These are phyloP conservation scores for Malurus melanocephalus DNA, from an alignment of 2,113 vertebrate genomes.

Conservation along the genomic window DNA sequence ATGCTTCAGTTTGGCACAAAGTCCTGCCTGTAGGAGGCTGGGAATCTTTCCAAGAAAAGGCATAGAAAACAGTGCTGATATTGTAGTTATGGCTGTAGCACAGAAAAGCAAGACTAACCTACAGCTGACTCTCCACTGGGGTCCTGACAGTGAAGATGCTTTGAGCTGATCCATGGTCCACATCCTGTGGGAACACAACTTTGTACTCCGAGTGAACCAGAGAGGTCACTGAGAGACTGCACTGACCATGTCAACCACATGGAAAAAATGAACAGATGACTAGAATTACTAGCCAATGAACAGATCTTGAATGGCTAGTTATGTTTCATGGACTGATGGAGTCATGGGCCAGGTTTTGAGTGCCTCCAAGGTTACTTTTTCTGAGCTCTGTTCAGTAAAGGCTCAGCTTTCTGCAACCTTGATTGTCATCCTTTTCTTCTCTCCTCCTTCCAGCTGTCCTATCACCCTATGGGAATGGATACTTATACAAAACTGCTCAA, in stretches of 20 bases:
- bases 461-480: neutral
- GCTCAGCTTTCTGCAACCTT: neutral
- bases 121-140: neutral
- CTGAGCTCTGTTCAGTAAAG: neutral
- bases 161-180: neutral
- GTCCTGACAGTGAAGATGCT: neutral
- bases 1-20: constrained; percentile 13
- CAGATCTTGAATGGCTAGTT: neutral
- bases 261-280: neutral
- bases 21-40: neutral
- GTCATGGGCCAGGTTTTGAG: neutral
- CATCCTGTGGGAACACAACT: neutral
- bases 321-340: neutral
- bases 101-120: neutral
- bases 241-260: accelerated
- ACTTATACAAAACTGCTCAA: neutral
- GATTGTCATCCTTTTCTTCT: neutral
- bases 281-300: neutral
- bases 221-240: neutral
- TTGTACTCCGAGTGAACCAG: neutral
- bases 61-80: neutral
- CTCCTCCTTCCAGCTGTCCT: neutral
- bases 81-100: neutral
- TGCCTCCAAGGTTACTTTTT: neutral
- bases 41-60: constrained; percentile 8